Conservation (phyloP, 2,113 vertebrate genomes). For the Rhinichthys klamathensis region DNA sequence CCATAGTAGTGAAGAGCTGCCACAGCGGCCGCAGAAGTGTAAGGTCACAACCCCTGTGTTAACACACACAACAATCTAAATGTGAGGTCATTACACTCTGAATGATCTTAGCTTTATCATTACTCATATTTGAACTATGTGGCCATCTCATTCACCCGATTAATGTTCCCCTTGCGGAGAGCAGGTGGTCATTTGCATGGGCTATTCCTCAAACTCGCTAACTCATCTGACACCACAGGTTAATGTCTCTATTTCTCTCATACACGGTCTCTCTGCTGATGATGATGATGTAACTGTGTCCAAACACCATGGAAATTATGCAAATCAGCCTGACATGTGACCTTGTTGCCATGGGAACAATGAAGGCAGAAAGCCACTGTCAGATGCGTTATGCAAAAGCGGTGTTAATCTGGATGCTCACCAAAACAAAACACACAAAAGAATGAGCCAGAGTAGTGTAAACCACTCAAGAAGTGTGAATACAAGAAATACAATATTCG, state of each 20-base stretch:
- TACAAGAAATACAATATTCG: neutral
- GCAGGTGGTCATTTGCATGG: conserved; percentile 49
- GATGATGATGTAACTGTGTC: conserved; percentile 50
- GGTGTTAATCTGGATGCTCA: conserved; percentile 49
- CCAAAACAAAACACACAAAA: conserved; percentile 20
- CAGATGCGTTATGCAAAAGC: conserved; percentile 68
- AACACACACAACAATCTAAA: conserved; percentile 41
- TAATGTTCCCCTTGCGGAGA: conserved; percentile 18
- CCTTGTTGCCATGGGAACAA: conserved; percentile 60
- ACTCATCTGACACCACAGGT: conserved; percentile 40
- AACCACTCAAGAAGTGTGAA: neutral
- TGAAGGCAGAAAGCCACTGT: conserved; percentile 53
- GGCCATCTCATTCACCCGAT: neutral
- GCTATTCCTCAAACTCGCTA: conserved; percentile 16
- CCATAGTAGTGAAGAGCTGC: conserved; percentile 92
- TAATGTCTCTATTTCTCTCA: conserved; percentile 20
- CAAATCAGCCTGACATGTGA: conserved; percentile 68
- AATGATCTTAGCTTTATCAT: neutral
- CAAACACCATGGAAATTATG: conserved; percentile 57
- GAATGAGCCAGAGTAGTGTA: neutral
- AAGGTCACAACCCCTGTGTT: conserved; percentile 87
- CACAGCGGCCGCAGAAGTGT: conserved; percentile 90
- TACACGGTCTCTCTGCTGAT: conserved; percentile 3
- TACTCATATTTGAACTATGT: neutral
- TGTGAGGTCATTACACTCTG: conserved; percentile 9